Conservation (phyloP, 2,888 invertebrate genomes). For the Nemoura dubitans region DNA sequence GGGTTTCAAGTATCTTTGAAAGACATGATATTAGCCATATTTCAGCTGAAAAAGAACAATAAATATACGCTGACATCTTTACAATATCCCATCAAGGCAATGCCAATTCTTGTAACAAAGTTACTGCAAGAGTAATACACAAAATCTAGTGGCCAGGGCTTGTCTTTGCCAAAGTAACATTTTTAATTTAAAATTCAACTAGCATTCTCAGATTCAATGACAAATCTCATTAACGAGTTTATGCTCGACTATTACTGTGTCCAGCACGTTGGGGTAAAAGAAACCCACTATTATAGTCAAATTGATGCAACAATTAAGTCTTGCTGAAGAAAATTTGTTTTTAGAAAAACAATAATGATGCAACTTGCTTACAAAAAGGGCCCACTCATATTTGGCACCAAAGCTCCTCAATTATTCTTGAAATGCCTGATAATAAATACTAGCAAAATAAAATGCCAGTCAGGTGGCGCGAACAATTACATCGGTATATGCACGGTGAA, state of each 20-base stretch:
- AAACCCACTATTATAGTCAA: not conserved
- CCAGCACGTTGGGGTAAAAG: not conserved
- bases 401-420: too few species aligned
- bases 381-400: not conserved
- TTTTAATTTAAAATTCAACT: not conserved
- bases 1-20: too few species aligned
- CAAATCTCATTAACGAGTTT: not conserved
- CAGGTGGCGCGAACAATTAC: too few species aligned
- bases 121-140: not conserved
- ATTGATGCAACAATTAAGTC: not conserved
- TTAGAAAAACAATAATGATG: not conserved
- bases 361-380: not conserved
- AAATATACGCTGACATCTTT: not conserved
- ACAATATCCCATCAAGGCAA: not conserved
- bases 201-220: not conserved
- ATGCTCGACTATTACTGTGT: not conserved
- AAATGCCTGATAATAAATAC: too few species aligned
- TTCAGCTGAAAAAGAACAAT: not conserved
- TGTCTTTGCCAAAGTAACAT: not conserved
- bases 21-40: not conserved
- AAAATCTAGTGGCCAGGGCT: not conserved
- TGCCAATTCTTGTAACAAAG: not conserved
- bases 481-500: too few species aligned
- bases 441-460: not conserved
- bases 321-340: not conserved